Conservation (phyloP, 2,888 invertebrate species). For the Acleris cristana region DNA sequence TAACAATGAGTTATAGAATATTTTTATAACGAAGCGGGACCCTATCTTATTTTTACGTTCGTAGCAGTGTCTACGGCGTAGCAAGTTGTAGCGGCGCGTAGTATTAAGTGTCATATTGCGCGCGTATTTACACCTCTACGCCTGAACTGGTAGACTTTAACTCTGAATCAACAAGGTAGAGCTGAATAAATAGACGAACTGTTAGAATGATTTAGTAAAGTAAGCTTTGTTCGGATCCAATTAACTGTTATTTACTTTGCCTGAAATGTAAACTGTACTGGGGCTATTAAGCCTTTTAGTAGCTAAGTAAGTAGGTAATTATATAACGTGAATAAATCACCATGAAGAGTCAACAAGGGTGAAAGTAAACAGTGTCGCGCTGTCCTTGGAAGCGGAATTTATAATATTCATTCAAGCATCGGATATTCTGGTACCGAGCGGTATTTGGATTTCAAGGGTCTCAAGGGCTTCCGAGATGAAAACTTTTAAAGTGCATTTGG, state of each 20-base stretch:
- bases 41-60: no score
- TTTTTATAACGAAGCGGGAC: slow-evolving; percentile 42
- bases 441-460: no score
- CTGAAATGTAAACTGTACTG: slow-evolving; percentile 4
- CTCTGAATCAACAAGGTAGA: slow-evolving; percentile 2
- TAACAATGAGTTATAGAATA: no score
- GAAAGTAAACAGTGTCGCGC: slow-evolving; percentile 6
- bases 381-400: slow-evolving; percentile 1
- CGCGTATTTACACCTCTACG: slow-evolving; percentile 52
- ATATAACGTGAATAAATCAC: slow-evolving; percentile 5
- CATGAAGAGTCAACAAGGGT: background rate
- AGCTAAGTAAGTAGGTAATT: slow-evolving; percentile 7
- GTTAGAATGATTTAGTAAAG: background rate
- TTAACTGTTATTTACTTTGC: slow-evolving; percentile 21
- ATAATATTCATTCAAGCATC: slow-evolving; percentile 3
- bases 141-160: slow-evolving; percentile 4
- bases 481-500: no score
- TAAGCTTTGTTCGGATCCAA: slow-evolving; percentile 15
- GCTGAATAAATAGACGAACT: slow-evolving; percentile 1
- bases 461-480: no score
- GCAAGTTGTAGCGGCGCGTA: slow-evolving; percentile 58
- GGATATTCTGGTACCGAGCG: background rate
- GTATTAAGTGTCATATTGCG: slow-evolving; percentile 64
- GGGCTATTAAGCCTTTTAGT: slow-evolving; percentile 15
- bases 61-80: slow-evolving; percentile 45